Conservation (phyloP, 2,113 vertebrate genomes). For the Amazona guildingii region DNA sequence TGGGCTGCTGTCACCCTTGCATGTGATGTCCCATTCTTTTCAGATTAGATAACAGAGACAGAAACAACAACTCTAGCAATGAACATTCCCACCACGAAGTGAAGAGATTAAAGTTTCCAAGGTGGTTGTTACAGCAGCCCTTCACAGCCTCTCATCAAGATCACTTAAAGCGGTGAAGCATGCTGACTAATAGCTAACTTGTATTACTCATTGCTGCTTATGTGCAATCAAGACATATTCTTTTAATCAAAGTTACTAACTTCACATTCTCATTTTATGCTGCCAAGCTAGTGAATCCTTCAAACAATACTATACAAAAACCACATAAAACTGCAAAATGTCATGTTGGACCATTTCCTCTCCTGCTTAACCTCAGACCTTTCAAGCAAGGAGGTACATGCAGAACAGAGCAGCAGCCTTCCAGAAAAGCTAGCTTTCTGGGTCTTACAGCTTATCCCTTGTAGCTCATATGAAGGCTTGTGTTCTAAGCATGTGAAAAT, state of each 20-base stretch:
- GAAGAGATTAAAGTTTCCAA: neutral
- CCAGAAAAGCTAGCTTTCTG: neutral
- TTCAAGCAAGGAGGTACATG: neutral
- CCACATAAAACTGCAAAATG: neutral
- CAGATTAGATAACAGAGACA: neutral
- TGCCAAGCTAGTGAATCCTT: neutral
- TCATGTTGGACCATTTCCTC: neutral
- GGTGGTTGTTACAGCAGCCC: neutral
- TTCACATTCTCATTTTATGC: neutral
- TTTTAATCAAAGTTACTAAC: neutral
- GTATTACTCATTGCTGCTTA: neutral
- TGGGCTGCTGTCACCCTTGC: neutral
- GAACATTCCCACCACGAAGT: neutral
- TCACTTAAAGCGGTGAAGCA: neutral
- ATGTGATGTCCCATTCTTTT: fast-evolving
- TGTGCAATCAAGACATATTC: fast-evolving
- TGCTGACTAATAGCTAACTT: neutral
- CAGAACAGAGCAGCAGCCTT: neutral
- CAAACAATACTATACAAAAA: neutral
- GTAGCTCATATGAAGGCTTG: neutral
- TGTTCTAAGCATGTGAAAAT: neutral
- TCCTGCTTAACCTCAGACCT: neutral
- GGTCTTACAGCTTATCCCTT: neutral
- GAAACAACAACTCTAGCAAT: neutral
- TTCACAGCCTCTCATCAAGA: neutral